These are phyloP conservation scores for Ellobius talpinus DNA, from an alignment of 2,113 vertebrate genomes.

Conservation along the genomic window DNA sequence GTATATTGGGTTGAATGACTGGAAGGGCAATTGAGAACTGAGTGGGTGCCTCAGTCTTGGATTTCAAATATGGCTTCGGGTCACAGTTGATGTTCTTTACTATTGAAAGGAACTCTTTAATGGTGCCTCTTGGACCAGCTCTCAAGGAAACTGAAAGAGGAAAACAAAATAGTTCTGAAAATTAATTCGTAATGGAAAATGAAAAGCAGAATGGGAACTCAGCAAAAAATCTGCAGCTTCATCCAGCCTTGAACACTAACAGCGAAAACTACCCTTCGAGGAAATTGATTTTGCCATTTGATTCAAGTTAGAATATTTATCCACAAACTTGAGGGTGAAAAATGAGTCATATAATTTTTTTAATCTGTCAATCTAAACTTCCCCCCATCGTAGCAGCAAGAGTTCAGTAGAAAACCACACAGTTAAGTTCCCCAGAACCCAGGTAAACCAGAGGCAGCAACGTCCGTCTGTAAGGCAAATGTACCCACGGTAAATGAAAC, in stretches of 20 bases:
- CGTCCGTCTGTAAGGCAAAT: not conserved
- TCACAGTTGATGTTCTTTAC: slow-evolving; percentile 47
- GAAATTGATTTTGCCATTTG: slow-evolving; percentile 33
- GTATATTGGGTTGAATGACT: slow-evolving; percentile 64
- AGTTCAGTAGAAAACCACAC: not conserved
- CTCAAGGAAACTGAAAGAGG: slow-evolving; percentile 64
- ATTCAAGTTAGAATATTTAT: slow-evolving; percentile 66
- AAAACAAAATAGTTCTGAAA: slow-evolving; percentile 72
- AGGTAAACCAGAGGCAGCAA: not conserved
- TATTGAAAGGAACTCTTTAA: slow-evolving; percentile 67
- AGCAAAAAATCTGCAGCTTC: slow-evolving; percentile 39
- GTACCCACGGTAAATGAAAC: not conserved
- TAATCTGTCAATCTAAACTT: not conserved
- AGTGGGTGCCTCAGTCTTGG: slow-evolving; percentile 52
- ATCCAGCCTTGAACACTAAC: slow-evolving; percentile 72
- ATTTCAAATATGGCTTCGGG: slow-evolving; percentile 64
- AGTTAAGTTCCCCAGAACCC: not conserved
- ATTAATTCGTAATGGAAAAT: slow-evolving; percentile 55
- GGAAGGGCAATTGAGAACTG: slow-evolving; percentile 68
- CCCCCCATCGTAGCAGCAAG: not conserved
- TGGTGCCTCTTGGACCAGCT: slow-evolving; percentile 58
- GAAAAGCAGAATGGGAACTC: slow-evolving; percentile 38
- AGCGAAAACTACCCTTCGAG: not conserved
- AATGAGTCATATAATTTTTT: slow-evolving; percentile 11
- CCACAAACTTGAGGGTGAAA: not conserved